These are phyloP conservation scores for Luffia ferchaultella DNA, from an alignment of 2,888 invertebrate species.

Conservation along the genomic window DNA sequence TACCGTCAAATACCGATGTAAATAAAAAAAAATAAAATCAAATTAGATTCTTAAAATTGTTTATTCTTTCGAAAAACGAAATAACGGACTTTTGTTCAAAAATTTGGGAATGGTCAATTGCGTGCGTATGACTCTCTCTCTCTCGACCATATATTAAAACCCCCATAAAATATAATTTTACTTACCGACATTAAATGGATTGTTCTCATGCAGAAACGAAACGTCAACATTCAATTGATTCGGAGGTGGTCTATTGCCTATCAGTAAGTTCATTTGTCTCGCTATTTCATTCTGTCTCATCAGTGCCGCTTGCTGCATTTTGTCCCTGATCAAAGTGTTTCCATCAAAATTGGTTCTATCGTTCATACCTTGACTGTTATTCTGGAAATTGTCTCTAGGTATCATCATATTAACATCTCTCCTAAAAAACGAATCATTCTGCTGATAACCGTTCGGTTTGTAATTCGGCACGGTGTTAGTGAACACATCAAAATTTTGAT, in stretches of 20 bases:
- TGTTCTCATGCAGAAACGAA: slow-evolving; percentile 49
- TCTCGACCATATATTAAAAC: too few species aligned
- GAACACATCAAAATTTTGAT: slow-evolving; percentile 38
- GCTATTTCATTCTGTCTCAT: slow-evolving; percentile 51
- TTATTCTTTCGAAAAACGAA: too few species aligned
- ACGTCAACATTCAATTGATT: slow-evolving; percentile 53
- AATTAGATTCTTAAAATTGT: too few species aligned
- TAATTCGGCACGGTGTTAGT: slow-evolving; percentile 29
- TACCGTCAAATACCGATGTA: too few species aligned
- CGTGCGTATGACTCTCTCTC: too few species aligned
- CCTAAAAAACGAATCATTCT: slow-evolving; percentile 36
- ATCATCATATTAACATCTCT: slow-evolving; percentile 36
- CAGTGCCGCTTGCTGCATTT: slow-evolving; percentile 36
- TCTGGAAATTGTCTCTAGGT: slow-evolving; percentile 32
- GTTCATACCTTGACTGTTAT: slow-evolving; percentile 23
- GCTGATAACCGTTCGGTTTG: slow-evolving; percentile 43
- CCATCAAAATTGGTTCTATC: slow-evolving; percentile 38
- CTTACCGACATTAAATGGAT: slow-evolving; percentile 52
- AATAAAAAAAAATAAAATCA: too few species aligned
- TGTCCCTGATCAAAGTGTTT: slow-evolving; percentile 29
- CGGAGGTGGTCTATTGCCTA: slow-evolving; percentile 48
- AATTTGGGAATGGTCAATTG: too few species aligned
- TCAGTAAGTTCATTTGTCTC: slow-evolving; percentile 47
- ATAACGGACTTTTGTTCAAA: too few species aligned
- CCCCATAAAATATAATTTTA: too few species aligned